Percentiles rank a stretch among this genome's conserved stretches.
phyloP scores from a whole-genome alignment of 37 sponge, comb jelly and placozoan species.

The Cliona cf. orientalis region DNA sequence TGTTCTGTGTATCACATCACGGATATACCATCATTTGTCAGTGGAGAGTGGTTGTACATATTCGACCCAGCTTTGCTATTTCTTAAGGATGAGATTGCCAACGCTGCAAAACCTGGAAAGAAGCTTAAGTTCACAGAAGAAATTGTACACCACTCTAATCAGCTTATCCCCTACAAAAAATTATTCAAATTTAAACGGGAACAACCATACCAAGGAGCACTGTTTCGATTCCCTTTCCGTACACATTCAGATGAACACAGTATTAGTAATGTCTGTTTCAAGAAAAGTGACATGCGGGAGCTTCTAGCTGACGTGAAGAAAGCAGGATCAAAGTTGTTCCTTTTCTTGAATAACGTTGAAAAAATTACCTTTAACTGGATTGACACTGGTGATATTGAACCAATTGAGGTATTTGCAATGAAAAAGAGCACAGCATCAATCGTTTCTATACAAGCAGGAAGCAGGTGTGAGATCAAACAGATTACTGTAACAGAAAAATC shows the following conservation, averaged over 20 bases:
- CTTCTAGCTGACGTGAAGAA: constrained; percentile 9
- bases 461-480: too few relatives aligned
- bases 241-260: constrained; percentile 27
- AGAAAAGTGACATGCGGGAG: not conserved
- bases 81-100: constrained; percentile 24
- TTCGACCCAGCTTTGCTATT: constrained; percentile 60
- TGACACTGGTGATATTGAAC: not conserved
- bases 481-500: too few relatives aligned
- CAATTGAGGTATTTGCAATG: not conserved
- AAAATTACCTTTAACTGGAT: constrained; percentile 15
- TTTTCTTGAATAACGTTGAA: constrained; percentile 28
- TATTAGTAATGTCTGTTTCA: constrained; percentile 25
- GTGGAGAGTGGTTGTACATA: constrained; percentile 51
- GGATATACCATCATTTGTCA: constrained; percentile 60
- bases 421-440: not conserved
- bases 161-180: not conserved
- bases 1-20: constrained; percentile 76
- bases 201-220: constrained; percentile 13
- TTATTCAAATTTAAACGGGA: not conserved
- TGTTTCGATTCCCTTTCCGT: constrained; percentile 65
- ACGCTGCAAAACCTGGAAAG: constrained; percentile 8
- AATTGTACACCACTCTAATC: not conserved
- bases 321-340: constrained; percentile 31
- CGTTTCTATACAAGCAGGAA: too few relatives aligned
- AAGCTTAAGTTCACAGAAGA: constrained; percentile 9